These are phyloP conservation scores for Penelope pileata DNA, from an alignment of 2,113 vertebrate species.

Conservation along the genomic window DNA sequence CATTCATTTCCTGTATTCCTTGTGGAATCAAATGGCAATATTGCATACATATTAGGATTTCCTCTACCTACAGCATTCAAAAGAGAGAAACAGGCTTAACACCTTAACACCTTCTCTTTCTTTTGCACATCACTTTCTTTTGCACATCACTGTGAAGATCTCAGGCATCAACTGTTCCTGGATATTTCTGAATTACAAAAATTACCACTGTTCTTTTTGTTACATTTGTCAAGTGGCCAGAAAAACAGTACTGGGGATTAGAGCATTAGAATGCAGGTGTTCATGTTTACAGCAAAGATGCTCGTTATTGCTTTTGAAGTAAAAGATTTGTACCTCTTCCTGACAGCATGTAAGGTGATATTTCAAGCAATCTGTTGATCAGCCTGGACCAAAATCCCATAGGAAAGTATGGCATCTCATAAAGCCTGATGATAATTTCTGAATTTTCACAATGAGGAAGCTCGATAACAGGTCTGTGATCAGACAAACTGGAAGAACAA, in stretches of 20 bases:
- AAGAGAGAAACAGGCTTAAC: background rate
- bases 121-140: background rate
- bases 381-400: constrained; percentile 97
- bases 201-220: background rate
- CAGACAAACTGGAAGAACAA: constrained; percentile 82
- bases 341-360: constrained; percentile 87
- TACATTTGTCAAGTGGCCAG: background rate
- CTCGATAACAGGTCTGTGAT: constrained; percentile 90
- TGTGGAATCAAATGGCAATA: background rate
- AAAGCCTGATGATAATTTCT: constrained; percentile 90
- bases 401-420: constrained; percentile 97
- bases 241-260: background rate
- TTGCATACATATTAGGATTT: background rate
- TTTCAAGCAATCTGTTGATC: constrained; percentile 91
- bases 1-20: background rate
- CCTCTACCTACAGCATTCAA: background rate
- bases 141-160: background rate
- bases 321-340: constrained; percentile 83
- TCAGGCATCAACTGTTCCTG: background rate
- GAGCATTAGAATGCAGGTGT: background rate
- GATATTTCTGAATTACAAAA: background rate
- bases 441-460: constrained; percentile 95
- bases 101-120: background rate
- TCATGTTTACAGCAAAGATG: background rate
- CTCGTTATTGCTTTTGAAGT: background rate